Evolutionary conservation across 2,888 invertebrate species (phyloP).

Genomic region (Cactoblastis cactorum): DNA sequence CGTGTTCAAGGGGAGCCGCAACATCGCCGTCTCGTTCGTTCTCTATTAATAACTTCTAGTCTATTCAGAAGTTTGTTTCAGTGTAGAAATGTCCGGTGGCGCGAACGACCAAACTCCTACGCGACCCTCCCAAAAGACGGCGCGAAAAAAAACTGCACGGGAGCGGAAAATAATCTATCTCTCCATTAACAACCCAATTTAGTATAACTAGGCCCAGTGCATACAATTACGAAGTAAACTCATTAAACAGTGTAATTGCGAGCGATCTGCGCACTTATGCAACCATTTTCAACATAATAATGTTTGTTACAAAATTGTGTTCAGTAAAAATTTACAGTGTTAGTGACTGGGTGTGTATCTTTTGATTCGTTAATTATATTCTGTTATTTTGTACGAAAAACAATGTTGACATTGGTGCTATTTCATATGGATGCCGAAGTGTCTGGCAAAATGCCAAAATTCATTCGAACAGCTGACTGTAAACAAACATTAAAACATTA

Average conservation of each 20-base stretch:
- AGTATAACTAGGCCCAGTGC: slow-evolving; percentile 26
- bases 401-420: slow-evolving; percentile 76
- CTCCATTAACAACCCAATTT: slow-evolving; percentile 24
- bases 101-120: slow-evolving; percentile 59
- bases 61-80: slow-evolving; percentile 71
- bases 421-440: slow-evolving; percentile 64
- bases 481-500: slow-evolving; percentile 76
- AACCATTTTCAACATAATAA: slow-evolving; percentile 53
- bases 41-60: slow-evolving; percentile 74
- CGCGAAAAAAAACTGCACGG: slow-evolving; percentile 37
- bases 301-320: slow-evolving; percentile 51
- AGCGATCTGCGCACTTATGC: slow-evolving; percentile 61
- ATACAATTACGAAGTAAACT: slow-evolving; percentile 55
- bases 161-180: slow-evolving; percentile 30
- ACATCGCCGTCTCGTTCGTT: slow-evolving; percentile 67
- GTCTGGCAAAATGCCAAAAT: slow-evolving; percentile 60
- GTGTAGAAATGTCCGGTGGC: slow-evolving; percentile 74
- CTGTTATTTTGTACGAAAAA: slow-evolving; percentile 54
- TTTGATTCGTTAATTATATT: slow-evolving; percentile 27
- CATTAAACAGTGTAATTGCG: slow-evolving; percentile 59
- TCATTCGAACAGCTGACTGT: slow-evolving; percentile 69
- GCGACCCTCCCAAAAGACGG: slow-evolving; percentile 47
- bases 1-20: slow-evolving; percentile 78
- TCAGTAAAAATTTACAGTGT: slow-evolving; percentile 57
- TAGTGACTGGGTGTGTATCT: slow-evolving; percentile 44